phyloP scores from a whole-genome alignment of 2,113 vertebrate species.

The Delphinus delphis region DNA sequence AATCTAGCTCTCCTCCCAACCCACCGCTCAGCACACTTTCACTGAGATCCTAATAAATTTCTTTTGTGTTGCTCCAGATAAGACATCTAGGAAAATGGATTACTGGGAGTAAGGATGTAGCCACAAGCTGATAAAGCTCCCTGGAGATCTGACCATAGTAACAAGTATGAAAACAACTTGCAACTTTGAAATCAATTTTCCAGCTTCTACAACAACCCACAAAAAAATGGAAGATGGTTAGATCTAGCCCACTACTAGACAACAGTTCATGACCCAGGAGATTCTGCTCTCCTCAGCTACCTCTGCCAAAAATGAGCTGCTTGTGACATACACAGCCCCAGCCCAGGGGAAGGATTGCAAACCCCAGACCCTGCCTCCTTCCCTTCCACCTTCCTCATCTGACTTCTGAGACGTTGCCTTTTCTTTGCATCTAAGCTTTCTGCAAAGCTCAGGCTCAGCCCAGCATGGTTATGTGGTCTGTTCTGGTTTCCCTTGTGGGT shows the following conservation, averaged over 20 bases:
- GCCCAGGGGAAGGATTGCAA: neutral
- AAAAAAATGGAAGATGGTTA: neutral
- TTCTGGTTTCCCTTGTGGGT: slow-evolving; percentile 37
- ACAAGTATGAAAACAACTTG: slow-evolving; percentile 5
- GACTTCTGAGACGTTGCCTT: neutral
- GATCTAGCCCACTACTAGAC: neutral
- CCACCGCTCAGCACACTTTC: neutral
- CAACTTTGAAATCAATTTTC: slow-evolving; percentile 10
- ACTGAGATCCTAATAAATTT: neutral
- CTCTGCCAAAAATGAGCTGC: neutral
- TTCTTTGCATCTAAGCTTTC: neutral
- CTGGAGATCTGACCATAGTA: neutral
- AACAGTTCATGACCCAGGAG: neutral
- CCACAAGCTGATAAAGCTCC: neutral
- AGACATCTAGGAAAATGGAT: neutral
- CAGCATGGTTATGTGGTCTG: neutral
- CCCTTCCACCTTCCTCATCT: slow-evolving; percentile 42
- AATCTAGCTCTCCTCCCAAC: neutral
- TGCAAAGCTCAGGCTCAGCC: neutral
- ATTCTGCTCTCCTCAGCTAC: neutral
- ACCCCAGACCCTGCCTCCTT: slow-evolving; percentile 1
- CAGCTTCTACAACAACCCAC: slow-evolving; percentile 12
- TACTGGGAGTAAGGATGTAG: neutral
- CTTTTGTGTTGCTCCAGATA: neutral
- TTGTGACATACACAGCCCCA: slow-evolving; percentile 16